Conservation (phyloP, 2,113 vertebrate genomes). For the Oreocharis arfaki region DNA sequence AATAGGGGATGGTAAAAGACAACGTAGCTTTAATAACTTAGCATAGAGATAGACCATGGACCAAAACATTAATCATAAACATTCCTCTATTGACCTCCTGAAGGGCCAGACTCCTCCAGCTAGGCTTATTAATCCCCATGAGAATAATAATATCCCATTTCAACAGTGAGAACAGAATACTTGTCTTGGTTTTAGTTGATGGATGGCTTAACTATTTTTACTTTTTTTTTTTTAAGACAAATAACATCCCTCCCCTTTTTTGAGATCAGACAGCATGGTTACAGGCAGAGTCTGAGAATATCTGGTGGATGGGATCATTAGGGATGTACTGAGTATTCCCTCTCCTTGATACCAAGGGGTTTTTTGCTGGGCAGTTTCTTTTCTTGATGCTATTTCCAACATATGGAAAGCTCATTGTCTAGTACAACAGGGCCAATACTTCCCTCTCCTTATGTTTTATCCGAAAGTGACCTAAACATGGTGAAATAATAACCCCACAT, state of each 20-base stretch:
- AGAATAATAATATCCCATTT: constrained; percentile 49
- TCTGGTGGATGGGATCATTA: neutral
- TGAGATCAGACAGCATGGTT: neutral
- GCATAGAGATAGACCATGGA: constrained; percentile 2
- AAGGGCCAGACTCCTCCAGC: constrained; percentile 37
- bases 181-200: constrained; percentile 29
- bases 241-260: neutral
- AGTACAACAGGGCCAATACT: neutral
- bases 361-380: neutral
- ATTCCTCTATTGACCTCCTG: constrained; percentile 34
- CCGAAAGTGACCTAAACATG: constrained; percentile 50
- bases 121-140: constrained; percentile 24
- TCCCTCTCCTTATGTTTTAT: neutral
- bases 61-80: constrained; percentile 41
- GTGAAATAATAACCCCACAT: constrained; percentile 8
- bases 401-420: constrained; percentile 39
- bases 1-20: neutral
- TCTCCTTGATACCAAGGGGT: constrained; percentile 1
- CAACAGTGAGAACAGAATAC: constrained; percentile 45
- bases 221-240: constrained; percentile 23
- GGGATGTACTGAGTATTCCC: neutral
- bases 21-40: neutral
- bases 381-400: neutral
- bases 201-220: constrained; percentile 6
- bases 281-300: constrained; percentile 2